Conservation (phyloP, 1,140 invertebrate genomes). For the Drosophila rufa region DNA sequence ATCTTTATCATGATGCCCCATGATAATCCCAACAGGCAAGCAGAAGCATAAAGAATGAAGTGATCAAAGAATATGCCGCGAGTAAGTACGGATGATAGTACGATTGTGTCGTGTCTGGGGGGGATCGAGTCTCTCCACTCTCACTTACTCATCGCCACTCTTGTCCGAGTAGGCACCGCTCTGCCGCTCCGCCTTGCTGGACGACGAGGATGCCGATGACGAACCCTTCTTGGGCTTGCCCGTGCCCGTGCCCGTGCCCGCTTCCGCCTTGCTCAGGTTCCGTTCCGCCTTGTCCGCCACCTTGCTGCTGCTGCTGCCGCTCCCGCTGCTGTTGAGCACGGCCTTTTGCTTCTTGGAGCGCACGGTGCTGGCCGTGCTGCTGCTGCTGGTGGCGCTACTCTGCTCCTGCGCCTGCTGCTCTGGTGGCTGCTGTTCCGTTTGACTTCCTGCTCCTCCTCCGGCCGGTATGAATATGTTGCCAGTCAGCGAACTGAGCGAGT, state of each 20-base stretch:
- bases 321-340: slow-evolving; percentile 23
- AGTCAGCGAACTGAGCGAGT: slow-evolving; percentile 92
- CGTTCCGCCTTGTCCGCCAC: slow-evolving; percentile 50
- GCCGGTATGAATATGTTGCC: slow-evolving; percentile 91
- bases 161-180: slow-evolving; percentile 76
- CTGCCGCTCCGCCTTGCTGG: slow-evolving; percentile 67
- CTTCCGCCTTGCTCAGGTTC: slow-evolving; percentile 45
- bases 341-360: slow-evolving; percentile 69
- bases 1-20: slow-evolving; percentile 21
- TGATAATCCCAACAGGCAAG: slow-evolving; percentile 16
- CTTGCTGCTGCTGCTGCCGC: slow-evolving; percentile 33
- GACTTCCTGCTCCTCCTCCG: slow-evolving; percentile 10
- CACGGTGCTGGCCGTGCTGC: slow-evolving; percentile 34
- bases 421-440: slow-evolving; percentile 16
- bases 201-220: slow-evolving; percentile 70
- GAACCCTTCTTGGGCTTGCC: slow-evolving; percentile 51
- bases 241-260: slow-evolving; percentile 15
- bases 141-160: slow-evolving; percentile 81
- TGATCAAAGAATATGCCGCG: slow-evolving; percentile 24
- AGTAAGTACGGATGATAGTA: slow-evolving; percentile 11
- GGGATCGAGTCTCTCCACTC: slow-evolving; percentile 7
- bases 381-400: slow-evolving; percentile 36
- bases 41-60: slow-evolving; percentile 36
- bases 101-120: slow-evolving; percentile 22
- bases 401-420: slow-evolving; percentile 31